Percentiles rank a stretch among this genome's conserved stretches.
Conservation (phyloP, 2,888 invertebrate species). For the Ectropis crepuscularia region DNA sequence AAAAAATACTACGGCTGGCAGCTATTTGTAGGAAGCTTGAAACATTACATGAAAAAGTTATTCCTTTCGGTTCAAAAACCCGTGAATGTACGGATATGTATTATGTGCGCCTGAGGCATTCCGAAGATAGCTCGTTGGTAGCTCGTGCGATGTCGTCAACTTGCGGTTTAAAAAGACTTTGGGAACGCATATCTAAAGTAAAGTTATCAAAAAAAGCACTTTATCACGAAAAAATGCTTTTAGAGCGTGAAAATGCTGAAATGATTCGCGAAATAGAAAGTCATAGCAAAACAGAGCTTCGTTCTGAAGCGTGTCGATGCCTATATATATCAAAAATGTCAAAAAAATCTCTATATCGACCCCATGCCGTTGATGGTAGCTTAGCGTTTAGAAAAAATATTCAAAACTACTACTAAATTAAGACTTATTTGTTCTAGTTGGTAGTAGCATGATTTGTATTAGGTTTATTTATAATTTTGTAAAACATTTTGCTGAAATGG, state of each 20-base stretch:
- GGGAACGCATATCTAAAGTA: slow-evolving; percentile 74
- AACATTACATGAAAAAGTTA: slow-evolving; percentile 80
- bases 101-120: slow-evolving; percentile 50
- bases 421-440: neutral
- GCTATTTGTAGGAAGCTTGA: slow-evolving; percentile 83
- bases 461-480: slow-evolving; percentile 5
- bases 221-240: slow-evolving; percentile 64
- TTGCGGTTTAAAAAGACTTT: slow-evolving; percentile 68
- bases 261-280: slow-evolving; percentile 56
- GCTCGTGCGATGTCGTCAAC: slow-evolving; percentile 64
- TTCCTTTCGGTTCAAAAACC: slow-evolving; percentile 65
- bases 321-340: slow-evolving; percentile 45
- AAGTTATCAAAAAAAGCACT: slow-evolving; percentile 71
- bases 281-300: slow-evolving; percentile 49
- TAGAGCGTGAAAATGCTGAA: slow-evolving; percentile 66
- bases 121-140: slow-evolving; percentile 69
- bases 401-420: slow-evolving; percentile 24
- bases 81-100: slow-evolving; percentile 51
- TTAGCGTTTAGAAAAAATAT: slow-evolving; percentile 59
- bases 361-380: slow-evolving; percentile 64
- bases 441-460: neutral
- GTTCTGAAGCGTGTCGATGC: slow-evolving; percentile 54
- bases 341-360: slow-evolving; percentile 43
- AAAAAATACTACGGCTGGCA: slow-evolving; percentile 78
- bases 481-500: slow-evolving; percentile 3